Evolutionary conservation across 2,113 vertebrate species (phyloP), one percentile per base, ranked within the genome.

Genomic region (Himantopus leucocephalus): DNA sequence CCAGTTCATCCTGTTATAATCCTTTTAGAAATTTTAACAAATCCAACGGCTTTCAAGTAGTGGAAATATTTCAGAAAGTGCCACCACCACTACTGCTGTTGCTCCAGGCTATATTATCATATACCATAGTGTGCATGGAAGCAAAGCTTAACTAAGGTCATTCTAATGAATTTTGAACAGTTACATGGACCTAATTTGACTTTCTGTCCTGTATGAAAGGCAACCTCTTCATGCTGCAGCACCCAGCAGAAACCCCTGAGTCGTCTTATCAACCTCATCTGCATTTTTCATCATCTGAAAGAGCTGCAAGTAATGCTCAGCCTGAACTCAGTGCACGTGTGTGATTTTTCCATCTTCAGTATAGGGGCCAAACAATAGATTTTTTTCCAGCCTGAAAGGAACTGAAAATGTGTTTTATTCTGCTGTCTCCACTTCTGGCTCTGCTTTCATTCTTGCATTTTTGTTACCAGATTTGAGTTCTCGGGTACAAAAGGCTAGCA

Each of bases 21-120:
- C 92, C 91, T 96, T 97, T 97, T 94, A 97, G 94, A 97, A 95
- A 95, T 95, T 93, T 97, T 95, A 93, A 90, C 96, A 96, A 96
- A 96, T 97, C 76, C 88, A 96, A 48, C 0, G 2, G 88, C 95
- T 97, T 96, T 96, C 87, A 96, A 97, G 91, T 94, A 92, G 64
- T 92, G 35, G 75, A 94, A 96, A 62, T 93, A 87, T 93, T 95
- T 96, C 70, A 87, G 67, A 92, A 93, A 95, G 43, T 93, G 68
- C 92, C 76, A 92, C 63, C 75, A 89, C 45, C 52, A 56, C 53
- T 35, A 48, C 72, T 85, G 88, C 87, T 92, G 56, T 93, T 94
- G 92, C 97, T 96, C 55, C 82, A 88, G 58, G 94, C 82, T 96
- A 90, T 94, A 76, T 92, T 94, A 64, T 97, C 63, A 89, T 93